Conservation (phyloP, 2,797 vertebrate genomes). For the Otus scops region DNA sequence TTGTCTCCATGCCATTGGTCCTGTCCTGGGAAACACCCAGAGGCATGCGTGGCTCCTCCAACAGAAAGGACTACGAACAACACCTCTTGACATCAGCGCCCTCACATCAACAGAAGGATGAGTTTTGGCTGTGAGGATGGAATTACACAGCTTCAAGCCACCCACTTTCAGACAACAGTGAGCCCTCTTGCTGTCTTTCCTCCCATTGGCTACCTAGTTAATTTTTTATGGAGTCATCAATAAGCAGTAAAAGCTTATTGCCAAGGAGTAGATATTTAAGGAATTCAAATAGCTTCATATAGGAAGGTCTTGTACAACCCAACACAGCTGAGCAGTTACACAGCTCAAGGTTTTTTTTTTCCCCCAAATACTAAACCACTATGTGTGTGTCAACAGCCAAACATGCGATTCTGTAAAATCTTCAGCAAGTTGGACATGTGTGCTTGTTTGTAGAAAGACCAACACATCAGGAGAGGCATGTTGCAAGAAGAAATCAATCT, state of each 20-base stretch:
- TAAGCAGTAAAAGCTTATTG: background rate
- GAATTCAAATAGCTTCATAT: background rate
- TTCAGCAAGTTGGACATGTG: background rate
- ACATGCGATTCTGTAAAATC: background rate
- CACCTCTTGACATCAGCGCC: background rate
- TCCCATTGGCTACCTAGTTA: background rate
- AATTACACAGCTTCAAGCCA: background rate
- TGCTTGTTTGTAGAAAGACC: background rate
- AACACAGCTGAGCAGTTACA: background rate
- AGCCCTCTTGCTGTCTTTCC: background rate
- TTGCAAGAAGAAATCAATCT: too few relatives aligned
- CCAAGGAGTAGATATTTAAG: background rate
- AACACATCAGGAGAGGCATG: background rate
- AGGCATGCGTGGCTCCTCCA: accelerated
- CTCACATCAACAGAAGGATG: accelerated
- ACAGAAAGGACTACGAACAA: background rate
- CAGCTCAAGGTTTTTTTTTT: background rate
- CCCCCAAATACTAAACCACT: background rate
- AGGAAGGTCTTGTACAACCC: background rate
- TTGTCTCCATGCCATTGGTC: background rate
- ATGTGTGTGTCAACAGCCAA: accelerated
- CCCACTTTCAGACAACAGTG: background rate
- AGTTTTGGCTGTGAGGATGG: background rate
- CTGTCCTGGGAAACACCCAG: background rate
- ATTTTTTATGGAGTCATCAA: background rate